Evolutionary conservation across 2,113 vertebrate species (phyloP).

Genomic region (Pao palembangensis): DNA sequence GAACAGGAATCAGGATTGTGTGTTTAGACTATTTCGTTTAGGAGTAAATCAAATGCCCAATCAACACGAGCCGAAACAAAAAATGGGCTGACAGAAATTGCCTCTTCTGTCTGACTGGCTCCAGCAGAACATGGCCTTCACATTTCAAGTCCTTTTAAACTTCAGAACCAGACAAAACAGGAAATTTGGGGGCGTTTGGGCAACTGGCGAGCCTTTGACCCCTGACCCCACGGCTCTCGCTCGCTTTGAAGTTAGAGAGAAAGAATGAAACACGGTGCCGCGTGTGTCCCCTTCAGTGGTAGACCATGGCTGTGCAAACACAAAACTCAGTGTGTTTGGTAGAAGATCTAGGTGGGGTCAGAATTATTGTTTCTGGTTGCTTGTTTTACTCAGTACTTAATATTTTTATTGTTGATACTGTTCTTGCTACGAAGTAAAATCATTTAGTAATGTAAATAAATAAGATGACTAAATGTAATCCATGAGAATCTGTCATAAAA

Average conservation of each 20-base stretch:
- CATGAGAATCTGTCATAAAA: not conserved
- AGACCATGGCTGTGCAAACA: slow-evolving; percentile 65
- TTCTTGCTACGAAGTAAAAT: not conserved
- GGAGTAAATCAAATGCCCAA: slow-evolving; percentile 4
- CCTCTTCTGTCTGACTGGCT: slow-evolving; percentile 22
- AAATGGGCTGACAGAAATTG: not conserved
- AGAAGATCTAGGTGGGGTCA: slow-evolving; percentile 46
- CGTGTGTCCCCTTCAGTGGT: slow-evolving; percentile 61
- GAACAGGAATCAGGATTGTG: too few species aligned
- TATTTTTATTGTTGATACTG: too few species aligned
- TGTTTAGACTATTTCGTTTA: too few species aligned
- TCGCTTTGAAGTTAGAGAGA: slow-evolving; percentile 72
- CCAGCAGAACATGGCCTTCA: slow-evolving; percentile 27
- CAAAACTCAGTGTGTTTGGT: slow-evolving; percentile 49
- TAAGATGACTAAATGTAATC: not conserved
- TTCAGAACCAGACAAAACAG: slow-evolving; percentile 67
- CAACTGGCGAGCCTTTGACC: slow-evolving; percentile 68
- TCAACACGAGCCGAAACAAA: slow-evolving; percentile 3
- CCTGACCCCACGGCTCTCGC: slow-evolving; percentile 53
- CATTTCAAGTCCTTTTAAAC: slow-evolving; percentile 44
- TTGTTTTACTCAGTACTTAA: slow-evolving; percentile 21
- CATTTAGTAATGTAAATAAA: not conserved
- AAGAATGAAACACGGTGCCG: slow-evolving; percentile 67
- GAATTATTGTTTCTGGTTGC: slow-evolving; percentile 43
- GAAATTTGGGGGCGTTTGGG: slow-evolving; percentile 69